Base-by-base conservation (phyloP, 2,797 vertebrate species). In the Valencia hispanica region DNA sequence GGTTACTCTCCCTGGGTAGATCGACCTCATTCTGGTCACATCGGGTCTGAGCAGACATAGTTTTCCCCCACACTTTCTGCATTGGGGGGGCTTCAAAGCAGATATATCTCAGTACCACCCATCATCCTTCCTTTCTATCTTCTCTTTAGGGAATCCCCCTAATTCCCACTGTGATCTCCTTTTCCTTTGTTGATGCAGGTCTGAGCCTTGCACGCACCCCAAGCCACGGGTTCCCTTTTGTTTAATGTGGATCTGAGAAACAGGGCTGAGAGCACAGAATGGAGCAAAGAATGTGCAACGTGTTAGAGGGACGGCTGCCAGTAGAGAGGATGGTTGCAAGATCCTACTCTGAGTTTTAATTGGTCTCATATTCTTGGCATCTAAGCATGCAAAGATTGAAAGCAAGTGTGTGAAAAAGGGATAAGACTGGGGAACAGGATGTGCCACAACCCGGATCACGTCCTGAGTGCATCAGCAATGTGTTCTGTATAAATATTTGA, bases 291-390 rank as follows among this genome's bases (percentile, higher is more conserved):
- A 90, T 84, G 83, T 87, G 88, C 87, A 79, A 89, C 85, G 82
- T 86, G 89, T 88, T 86, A 73, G 0, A 18, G 25, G 79, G 84
- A 85, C 5, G 82, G 17, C 69, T 79, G 90, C 89, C 90, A 90
- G 79, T 51, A 79, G 84, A 71, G 61, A 76, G 81, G 74, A 78
- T 18, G 85, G 55, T 9, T 72, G 68, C 32, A 50, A 79, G 82
- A 86, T 76, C 75, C 78, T 70, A 84, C 75, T 81, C 84, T 6
- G 27, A 71, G 39, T 80, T 86, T 89, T 92, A 92, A 92, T 92
- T 90, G 82, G 78, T 86, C 84, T 85, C 90, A 88, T 87, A 89
- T 86, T 90, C 80, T 92, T 84, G 89, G 90, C 86, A 65, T 84
- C 70, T 18, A 9, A 50, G 77, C 27, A 11, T 57, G 70, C 59